phyloP scores from a whole-genome alignment of 2,113 vertebrate genomes.

The Callocephalon fimbriatum region DNA sequence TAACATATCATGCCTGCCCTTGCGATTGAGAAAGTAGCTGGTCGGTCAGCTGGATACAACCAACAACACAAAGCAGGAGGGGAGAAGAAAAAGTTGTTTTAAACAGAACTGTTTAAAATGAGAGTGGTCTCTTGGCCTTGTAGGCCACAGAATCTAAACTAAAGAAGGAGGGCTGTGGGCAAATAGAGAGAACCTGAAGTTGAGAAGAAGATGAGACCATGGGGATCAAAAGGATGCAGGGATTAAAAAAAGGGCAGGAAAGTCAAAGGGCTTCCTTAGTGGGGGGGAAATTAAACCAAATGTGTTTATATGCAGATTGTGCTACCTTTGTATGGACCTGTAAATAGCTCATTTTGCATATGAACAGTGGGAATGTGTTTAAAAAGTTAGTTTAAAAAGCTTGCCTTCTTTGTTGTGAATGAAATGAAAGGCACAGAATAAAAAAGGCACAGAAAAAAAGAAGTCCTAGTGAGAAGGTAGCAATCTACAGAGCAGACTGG shows the following conservation, averaged over 20 bases:
- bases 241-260: not conserved
- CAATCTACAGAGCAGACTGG: not conserved
- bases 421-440: not conserved
- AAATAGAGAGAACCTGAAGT: not conserved
- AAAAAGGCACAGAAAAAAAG: not conserved
- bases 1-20: not conserved
- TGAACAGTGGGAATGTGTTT: not conserved
- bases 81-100: not conserved
- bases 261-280: not conserved
- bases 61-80: not conserved
- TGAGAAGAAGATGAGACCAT: not conserved
- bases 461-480: not conserved
- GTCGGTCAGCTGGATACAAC: rapidly evolving
- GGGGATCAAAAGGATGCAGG: not conserved
- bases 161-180: not conserved
- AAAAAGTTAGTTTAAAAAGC: not conserved
- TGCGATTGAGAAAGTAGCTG: not conserved
- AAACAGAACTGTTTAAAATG: not conserved
- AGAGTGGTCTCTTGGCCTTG: not conserved
- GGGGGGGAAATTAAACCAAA: not conserved
- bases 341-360: slow-evolving; percentile 46
- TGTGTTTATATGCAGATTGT: not conserved
- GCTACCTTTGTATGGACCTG: not conserved
- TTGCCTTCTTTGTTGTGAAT: not conserved
- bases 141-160: not conserved